Evolutionary conservation across 2,797 vertebrate genomes (phyloP).

Genomic region (Yasuhikotakia modesta): DNA sequence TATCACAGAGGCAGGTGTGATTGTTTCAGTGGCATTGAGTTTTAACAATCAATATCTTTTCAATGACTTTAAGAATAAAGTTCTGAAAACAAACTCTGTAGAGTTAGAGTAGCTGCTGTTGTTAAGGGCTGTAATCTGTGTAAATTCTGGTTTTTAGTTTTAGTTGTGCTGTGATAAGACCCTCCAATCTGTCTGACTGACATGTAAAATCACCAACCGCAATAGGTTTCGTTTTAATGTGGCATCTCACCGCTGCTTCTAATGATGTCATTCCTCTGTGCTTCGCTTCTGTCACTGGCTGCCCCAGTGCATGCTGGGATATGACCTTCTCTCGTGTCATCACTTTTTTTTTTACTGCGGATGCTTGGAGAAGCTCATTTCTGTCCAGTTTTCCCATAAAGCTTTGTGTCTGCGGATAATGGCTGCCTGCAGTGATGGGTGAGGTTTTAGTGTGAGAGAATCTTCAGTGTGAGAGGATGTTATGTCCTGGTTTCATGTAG

Average conservation of each 20-base stretch:
- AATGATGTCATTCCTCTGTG: neutral
- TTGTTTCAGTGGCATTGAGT: too few species aligned
- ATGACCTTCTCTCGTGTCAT: conserved; percentile 6
- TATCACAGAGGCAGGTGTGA: too few species aligned
- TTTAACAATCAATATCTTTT: too few species aligned
- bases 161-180: conserved; percentile 10
- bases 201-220: too few species aligned
- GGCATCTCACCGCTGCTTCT: neutral
- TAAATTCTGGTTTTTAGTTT: neutral
- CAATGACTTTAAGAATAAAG: too few species aligned
- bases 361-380: conserved; percentile 16
- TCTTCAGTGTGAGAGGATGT: neutral
- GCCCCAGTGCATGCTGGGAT: conserved; percentile 28
- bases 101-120: too few species aligned
- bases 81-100: too few species aligned
- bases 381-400: neutral
- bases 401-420: neutral
- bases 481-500: neutral
- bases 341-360: neutral
- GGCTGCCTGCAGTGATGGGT: conserved; percentile 18
- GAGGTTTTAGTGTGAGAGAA: conserved; percentile 13
- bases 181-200: too few species aligned
- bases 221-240: too few species aligned
- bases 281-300: neutral
- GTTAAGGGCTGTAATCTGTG: neutral